Evolutionary conservation across 1,140 invertebrate species (phyloP).

Genomic region (Heliconius nattereri): DNA sequence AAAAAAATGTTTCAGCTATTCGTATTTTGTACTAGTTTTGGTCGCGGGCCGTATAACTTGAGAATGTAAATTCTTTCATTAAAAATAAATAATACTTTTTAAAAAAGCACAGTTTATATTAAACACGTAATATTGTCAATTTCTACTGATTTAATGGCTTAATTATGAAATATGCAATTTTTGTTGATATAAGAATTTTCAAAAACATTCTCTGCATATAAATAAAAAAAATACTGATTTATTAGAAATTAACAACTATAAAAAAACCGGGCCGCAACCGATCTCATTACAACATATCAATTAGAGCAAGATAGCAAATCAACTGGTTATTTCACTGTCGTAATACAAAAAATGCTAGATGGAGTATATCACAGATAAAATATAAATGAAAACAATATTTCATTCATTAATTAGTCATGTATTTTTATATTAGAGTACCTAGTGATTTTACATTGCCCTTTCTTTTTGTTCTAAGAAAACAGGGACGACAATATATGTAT

Average conservation of each 20-base stretch:
- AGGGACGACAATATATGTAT: too few species aligned
- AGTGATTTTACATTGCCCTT: too few species aligned
- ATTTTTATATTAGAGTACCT: not conserved
- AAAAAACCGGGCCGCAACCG: not conserved
- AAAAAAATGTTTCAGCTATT: not conserved
- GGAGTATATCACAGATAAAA: not conserved
- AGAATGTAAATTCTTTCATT: not conserved
- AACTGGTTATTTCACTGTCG: not conserved
- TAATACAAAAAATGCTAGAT: not conserved
- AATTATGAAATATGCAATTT: not conserved
- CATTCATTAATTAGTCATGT: not conserved
- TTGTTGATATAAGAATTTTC: too few species aligned
- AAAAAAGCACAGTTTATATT: constrained; percentile 3
- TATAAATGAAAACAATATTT: not conserved
- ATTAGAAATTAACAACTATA: not conserved
- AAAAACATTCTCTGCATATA: too few species aligned
- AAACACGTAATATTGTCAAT: not conserved
- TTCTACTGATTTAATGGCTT: not conserved
- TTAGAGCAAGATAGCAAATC: not conserved
- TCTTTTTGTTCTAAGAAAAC: too few species aligned
- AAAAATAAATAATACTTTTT: not conserved
- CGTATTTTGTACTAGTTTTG: not conserved
- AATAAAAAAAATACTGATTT: not conserved
- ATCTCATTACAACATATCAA: constrained; percentile 10
- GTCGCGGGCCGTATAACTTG: not conserved